Base-by-base conservation (phyloP, 2,888 invertebrate genomes). In the Brenthis ino region DNA sequence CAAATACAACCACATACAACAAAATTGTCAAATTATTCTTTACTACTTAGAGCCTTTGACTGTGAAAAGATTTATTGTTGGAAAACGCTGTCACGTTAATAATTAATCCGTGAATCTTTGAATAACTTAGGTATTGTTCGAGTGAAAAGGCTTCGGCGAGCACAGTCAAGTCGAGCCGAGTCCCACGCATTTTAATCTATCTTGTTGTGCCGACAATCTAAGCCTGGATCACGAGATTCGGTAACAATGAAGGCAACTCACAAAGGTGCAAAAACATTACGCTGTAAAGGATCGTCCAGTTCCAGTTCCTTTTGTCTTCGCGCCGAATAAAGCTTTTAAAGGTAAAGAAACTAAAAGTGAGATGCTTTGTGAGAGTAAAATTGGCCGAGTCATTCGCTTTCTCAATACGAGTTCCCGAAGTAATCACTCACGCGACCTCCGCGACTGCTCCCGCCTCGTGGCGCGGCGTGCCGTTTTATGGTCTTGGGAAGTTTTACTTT, bases 321-420 rank as follows among this genome's bases (percentile, higher is more conserved):
- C 56, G 51, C 65, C 70, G 66, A 71, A 71, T 68, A 72, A 74
- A 72, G 67, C 71, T 72, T 72, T 75, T 72, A 72, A 68, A 68
- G 60, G 67, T 64, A 74, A 69, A 68, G 68, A 71, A 68, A 67
- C 63, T 70, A 70, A 74, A 72, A 68, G 70, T 67, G 51, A 57
- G 65, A 54, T 57, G 63, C 69, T 74, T 72, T 75, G 72, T 71
- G 50, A 48, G 55, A 63, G 63, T 55, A 65, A 73, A 71, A 72
- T 71, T 72, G 70, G 71, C 66, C 60, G 72, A 69, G 69, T 72
- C 71, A 70, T 72, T 67, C 68, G 72, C 68, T 70, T 68, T 65
- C 69, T 65, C 65, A 66, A 61, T 67, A 65, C 65, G 65, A 58
- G 51, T 43, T 65, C 14, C 47, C 16, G n/a, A 55, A 69, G 50